Evolutionary conservation across 2,888 invertebrate species (phyloP), one percentile per base, ranked within the genome.

Genomic region (Pheosia gnoma): DNA sequence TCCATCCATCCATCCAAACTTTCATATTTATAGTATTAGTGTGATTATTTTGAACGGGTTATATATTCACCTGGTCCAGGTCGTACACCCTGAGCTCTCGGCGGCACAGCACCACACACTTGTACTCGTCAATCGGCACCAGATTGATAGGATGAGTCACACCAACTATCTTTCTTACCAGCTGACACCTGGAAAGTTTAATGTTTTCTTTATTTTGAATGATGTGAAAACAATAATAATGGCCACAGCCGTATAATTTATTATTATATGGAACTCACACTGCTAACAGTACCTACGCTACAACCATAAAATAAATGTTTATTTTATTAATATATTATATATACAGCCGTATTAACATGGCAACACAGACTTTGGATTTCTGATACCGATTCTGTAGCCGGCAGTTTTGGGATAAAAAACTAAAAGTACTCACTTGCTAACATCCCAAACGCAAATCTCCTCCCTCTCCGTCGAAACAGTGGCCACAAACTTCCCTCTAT

Each of bases 361-460:
- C 0, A 25, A 25, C 25, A 25, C 25, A 25, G 25, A 25, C 25
- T 25, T 25, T 2, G 25, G 25, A 25, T 25, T 25, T 25, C 25
- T 25, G 25, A 1, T 1, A 25, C 25, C 2, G 25, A 25, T 25
- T 25, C 25, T 25, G 25, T 25, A 25, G 25, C 25, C 25, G 25
- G 25, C 25, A 25, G 25, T 25, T 25, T 25, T n/a, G n/a, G 13
- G 57, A n/a, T n/a, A 43, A 39, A 52, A 52, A 43, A 52, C n/a
- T 8, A 8, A 59, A 51, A 9, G 37, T 60, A 80, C 89, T 87
- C 65, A 92, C 93, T 83, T 87, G 1, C 84, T 78, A 13, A 97
- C 95, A 91, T 97, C 96, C 97, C 97, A 97, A 8, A 98, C 97
- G 75, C 95, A 95, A 52, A 98, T 95, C 86, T 97, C 97, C 74